These are phyloP conservation scores for Notarius lentiginosus DNA, from an alignment of 2,113 vertebrate species.

Conservation along the genomic window DNA sequence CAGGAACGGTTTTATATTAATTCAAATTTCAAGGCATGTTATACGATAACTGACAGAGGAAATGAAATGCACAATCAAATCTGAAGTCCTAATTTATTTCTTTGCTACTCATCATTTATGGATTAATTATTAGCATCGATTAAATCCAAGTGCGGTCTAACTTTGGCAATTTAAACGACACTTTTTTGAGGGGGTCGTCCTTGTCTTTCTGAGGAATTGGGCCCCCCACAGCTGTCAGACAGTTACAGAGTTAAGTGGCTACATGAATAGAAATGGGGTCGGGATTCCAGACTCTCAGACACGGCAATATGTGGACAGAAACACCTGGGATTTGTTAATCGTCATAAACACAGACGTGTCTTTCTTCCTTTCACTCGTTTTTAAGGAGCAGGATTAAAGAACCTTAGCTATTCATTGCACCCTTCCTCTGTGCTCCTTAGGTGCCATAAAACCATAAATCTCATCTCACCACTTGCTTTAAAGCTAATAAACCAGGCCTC, in stretches of 20 bases:
- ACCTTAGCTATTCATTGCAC: conserved; percentile 67
- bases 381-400: conserved; percentile 67
- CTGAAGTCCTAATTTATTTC: background rate
- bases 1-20: background rate
- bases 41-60: too few relatives aligned
- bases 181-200: too few relatives aligned
- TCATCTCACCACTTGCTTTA: conserved; percentile 64
- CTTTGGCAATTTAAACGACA: background rate
- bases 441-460: conserved; percentile 80
- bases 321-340: conserved; percentile 72
- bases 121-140: background rate
- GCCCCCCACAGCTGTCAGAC: background rate
- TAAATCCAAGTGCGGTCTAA: background rate
- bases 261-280: conserved; percentile 29
- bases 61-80: too few relatives aligned
- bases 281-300: conserved; percentile 59
- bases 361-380: conserved; percentile 64
- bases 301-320: conserved; percentile 55
- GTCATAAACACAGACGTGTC: conserved; percentile 64
- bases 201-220: background rate
- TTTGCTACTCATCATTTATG: background rate
- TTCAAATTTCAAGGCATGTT: background rate
- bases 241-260: background rate
- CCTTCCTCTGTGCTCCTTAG: conserved; percentile 63
- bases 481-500: conserved; percentile 65